Evolutionary conservation across 1,140 invertebrate genomes (phyloP).

Genomic region (Acyrthosiphon pisum): DNA sequence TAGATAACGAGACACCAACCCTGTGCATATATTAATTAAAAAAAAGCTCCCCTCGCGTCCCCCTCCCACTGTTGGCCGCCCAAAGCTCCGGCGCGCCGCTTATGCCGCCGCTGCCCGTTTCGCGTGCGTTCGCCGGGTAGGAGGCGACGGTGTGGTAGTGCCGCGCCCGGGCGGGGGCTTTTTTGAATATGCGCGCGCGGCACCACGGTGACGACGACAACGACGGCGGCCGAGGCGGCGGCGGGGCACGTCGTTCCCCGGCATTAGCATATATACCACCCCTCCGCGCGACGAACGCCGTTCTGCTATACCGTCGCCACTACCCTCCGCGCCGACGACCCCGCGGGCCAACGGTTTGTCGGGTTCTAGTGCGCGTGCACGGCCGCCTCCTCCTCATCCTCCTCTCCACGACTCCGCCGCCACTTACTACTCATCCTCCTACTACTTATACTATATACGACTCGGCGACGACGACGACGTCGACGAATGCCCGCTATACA

Average conservation of each 20-base stretch:
- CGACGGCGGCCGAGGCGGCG: not conserved
- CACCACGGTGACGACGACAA: not conserved
- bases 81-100: not conserved
- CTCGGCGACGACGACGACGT: not conserved
- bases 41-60: not conserved
- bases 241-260: constrained; percentile 11
- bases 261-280: constrained; percentile 45
- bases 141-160: not conserved
- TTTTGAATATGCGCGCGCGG: constrained; percentile 55
- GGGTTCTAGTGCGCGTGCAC: constrained; percentile 45
- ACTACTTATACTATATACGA: not conserved
- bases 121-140: too few relatives aligned
- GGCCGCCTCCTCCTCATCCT: not conserved
- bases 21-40: constrained; percentile 54
- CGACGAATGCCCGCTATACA: not conserved
- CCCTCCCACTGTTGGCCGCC: not conserved
- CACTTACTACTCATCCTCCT: not conserved
- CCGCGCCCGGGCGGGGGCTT: constrained; percentile 46
- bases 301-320: not conserved
- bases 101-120: not conserved
- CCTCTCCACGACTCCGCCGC: not conserved
- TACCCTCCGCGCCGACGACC: not conserved
- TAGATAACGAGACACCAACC: constrained; percentile 53
- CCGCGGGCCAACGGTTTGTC: constrained; percentile 37
- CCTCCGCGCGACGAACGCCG: not conserved